Evolutionary conservation across 2,797 vertebrate species (phyloP), one percentile per base, ranked within the genome.

Genomic region (Capromys pilorides): DNA sequence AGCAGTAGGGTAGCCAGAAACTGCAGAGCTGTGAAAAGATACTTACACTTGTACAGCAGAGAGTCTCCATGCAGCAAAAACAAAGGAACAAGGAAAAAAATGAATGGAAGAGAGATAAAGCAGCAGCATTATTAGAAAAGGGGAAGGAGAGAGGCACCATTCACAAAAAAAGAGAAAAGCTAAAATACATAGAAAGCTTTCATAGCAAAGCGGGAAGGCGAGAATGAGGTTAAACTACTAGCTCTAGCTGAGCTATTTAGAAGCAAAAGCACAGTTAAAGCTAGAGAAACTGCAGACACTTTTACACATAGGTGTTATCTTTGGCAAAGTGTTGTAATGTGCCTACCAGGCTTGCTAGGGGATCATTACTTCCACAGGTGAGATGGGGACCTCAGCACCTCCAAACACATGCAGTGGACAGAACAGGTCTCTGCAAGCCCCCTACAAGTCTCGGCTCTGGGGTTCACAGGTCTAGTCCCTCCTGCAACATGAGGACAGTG

Each of bases 1-100:
- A 98, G 97, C 97, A 97, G 96, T 95, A 97, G 91, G 96, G 97
- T 87, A 9, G 97, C 95, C 96, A 96, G 97, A 97, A 97, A 96
- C 93, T 94, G 97, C 98, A 97, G 96, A 97, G 97, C 98, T 96
- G 97, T 97, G 71, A 97, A 97, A 97, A 97, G 97, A 97, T 99
- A 99, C 99, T 99, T 99, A 99, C 99, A 98, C 98, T 99, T 98
- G 98, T 99, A 98, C 99, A 99, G 99, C 99, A 99, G 98, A 99
- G 98, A 98, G 98, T 99, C 99, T 99, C 98, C 99, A 99, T 98
- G 98, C 98, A 98, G 98, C 99, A 98, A 98, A 98, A 98, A 96
- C 98, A 98, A 98, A 98, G 98, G 98, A 98, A 98, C 85, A 98
- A 98, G 98, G 45, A 71, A 39, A 71, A 69, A 98, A 98, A 98